Evolutionary conservation across 1,140 invertebrate species (phyloP), one percentile per base, ranked within the genome.

Genomic region (Zaprionus camerounensis): DNA sequence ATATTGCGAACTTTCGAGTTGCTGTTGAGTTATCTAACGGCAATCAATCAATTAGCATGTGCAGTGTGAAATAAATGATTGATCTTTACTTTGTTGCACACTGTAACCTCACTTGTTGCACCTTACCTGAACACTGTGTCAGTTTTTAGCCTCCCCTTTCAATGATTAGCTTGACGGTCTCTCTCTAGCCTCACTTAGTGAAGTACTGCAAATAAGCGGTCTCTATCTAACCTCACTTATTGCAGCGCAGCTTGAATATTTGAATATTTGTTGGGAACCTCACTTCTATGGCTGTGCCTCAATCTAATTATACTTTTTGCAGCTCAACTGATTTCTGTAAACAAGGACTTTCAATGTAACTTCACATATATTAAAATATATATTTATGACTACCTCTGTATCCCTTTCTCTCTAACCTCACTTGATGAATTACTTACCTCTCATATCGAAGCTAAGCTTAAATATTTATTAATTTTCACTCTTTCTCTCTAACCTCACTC

Each of bases 41-140:
- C 3, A 46, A 46, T 46, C 41, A 46, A 46, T 46, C 41, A 46
- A 46, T 46, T 46, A 17, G 41, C n/a, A 38, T 38, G 12, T 46
- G 41, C 41, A 9, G n/a, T 5, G 6, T 17, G 17, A 46, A 46
- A 9, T 17, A 2, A 15, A n/a, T n/a, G 38, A 46, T 17, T 46
- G 41, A 44, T 17, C 5, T n/a, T 7, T 9, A 9, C 41, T n/a
- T 17, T 44, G 41, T 7, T 20, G 17, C 41, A 22, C 20, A 13
- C 6, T 51, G 20, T 5, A 51, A 24, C 4, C 46, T 51, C 20
- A 51, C 3, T 41, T 41, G 12, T 41, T 34, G 31, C 31, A 34
- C 11, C 31, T 34, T 11, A 3, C 0, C 9, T 0, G 31, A 34
- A 34, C 31, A 34, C 3, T 34, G 31, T 34, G 31, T 11, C 9